Evolutionary conservation across 1,140 invertebrate species (phyloP).

Genomic region (Drosophila takahashii): DNA sequence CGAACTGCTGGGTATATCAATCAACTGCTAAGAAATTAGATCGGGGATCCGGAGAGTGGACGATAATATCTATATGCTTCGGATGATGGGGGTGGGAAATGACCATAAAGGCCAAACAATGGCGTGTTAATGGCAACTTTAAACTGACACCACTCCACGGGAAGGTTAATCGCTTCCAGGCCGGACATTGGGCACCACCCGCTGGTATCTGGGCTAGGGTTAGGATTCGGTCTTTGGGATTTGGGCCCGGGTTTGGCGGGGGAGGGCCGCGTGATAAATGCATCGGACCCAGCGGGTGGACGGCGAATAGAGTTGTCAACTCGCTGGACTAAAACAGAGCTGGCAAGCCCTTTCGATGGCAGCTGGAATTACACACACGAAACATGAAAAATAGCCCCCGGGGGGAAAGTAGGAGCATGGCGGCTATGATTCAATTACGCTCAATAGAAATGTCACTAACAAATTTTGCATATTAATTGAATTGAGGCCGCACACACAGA

Average conservation of each 20-base stretch:
- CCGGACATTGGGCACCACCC: conserved; percentile 56
- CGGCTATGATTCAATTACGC: conserved; percentile 71
- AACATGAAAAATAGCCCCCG: conserved; percentile 29
- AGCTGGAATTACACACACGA: conserved; percentile 37
- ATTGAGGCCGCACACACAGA: conserved; percentile 17
- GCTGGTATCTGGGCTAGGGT: conserved; percentile 61
- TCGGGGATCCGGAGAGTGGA: conserved; percentile 10
- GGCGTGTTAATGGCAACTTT: conserved; percentile 82
- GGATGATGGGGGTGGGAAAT: conserved; percentile 31
- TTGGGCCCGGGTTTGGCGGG: conserved; percentile 18
- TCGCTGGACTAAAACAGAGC: conserved; percentile 19
- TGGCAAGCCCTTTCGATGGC: conserved; percentile 14
- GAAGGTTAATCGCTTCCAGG: conserved; percentile 54
- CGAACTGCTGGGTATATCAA: conserved; percentile 59
- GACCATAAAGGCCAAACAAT: conserved; percentile 70
- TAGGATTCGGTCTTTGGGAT: conserved; percentile 20
- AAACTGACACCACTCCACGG: conserved; percentile 69
- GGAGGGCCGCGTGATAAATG: conserved; percentile 58
- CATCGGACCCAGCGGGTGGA: conserved; percentile 39
- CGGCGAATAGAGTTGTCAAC: conserved; percentile 71
- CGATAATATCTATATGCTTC: conserved; percentile 5
- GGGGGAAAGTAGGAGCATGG: background rate
- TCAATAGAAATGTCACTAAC: conserved; percentile 66
- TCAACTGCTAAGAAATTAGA: conserved; percentile 68
- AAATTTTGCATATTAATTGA: conserved; percentile 67